Base-by-base conservation (phyloP, 2,113 vertebrate species). In the Phoxinus phoxinus region DNA sequence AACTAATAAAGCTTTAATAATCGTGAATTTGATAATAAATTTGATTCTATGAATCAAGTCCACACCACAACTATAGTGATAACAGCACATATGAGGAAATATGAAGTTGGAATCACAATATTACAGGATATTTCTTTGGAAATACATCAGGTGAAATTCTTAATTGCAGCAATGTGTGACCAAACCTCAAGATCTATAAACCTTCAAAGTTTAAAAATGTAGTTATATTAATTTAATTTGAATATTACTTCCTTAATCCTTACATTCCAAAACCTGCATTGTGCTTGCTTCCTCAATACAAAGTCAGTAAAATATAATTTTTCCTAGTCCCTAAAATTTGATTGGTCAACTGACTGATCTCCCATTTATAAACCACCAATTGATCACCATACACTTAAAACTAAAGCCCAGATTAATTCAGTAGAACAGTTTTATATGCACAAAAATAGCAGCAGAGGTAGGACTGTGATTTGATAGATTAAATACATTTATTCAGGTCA, bases 401-500 rank as follows among this genome's bases (percentile, higher is more conserved):
- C 11, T 4, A 73, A 25, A 46, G 37, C 23, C 41, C 41, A 15
- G 67, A 15, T 46, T 73, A 73, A 23, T 25, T 63, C n/a, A n/a
- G 21, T 4, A 21, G 48, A 17, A 69, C 7, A 41, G 41, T 32
- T 58, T 78, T 32, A 37, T n/a, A n/a, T 15, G 32, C 32, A 48
- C 51, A 77, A 77, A 77, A 56, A 58, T 2, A 32, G 30, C 21
- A 35, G 74, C 27, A 23, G 27, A 35, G 23, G 11, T 21, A 78
- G 2, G 12, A 58, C 30, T 78, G 6, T 35, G 10, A 58, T 37
- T 23, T 6, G n/a, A 74, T 8, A 12, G 41, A 78, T n/a, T 35
- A 13, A 58, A 78, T 6, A 61, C 2, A 79, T 74, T 27, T 79
- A 27, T 81, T 65, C 58, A 65, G n/a, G n/a, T 63, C 23, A 61